These are phyloP conservation scores for Astreopora myriophthalma DNA, from an alignment of 64 coral and sea anemone genomes.

Conservation along the genomic window DNA sequence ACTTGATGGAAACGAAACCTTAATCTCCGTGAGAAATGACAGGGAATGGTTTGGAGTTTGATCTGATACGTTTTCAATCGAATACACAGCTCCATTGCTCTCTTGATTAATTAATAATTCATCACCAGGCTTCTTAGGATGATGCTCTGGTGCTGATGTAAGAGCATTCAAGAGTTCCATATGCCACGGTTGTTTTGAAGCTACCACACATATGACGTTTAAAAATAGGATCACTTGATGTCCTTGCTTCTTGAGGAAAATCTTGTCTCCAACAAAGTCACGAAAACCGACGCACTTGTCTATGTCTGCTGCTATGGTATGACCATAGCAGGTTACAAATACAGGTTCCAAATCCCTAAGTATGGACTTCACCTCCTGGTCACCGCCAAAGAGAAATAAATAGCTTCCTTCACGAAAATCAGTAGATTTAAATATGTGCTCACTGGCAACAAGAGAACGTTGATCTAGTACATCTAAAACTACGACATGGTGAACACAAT, in stretches of 20 bases:
- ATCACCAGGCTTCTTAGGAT: conserved; percentile 1
- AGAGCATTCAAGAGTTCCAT: background rate
- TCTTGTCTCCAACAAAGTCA: no score
- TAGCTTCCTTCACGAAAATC: background rate
- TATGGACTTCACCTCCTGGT: no score
- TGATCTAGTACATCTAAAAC: background rate
- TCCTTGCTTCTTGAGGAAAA: background rate
- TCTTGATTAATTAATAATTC: background rate
- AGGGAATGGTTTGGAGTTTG: background rate
- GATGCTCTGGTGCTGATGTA: conserved; percentile 6
- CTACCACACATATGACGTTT: background rate
- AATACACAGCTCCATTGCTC: background rate
- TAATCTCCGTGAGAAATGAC: background rate
- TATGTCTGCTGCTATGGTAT: background rate
- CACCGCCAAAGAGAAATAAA: background rate
- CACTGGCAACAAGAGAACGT: background rate
- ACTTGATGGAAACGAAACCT: background rate
- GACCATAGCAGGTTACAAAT: background rate
- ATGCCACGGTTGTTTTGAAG: no score
- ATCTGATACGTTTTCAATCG: background rate
- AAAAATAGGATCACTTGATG: background rate
- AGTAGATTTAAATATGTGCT: background rate
- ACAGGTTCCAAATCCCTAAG: background rate
- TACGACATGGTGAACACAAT: background rate
- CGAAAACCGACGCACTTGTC: background rate